phyloP scores from a whole-genome alignment of 2,797 vertebrate genomes.

The Myotis planiceps region DNA sequence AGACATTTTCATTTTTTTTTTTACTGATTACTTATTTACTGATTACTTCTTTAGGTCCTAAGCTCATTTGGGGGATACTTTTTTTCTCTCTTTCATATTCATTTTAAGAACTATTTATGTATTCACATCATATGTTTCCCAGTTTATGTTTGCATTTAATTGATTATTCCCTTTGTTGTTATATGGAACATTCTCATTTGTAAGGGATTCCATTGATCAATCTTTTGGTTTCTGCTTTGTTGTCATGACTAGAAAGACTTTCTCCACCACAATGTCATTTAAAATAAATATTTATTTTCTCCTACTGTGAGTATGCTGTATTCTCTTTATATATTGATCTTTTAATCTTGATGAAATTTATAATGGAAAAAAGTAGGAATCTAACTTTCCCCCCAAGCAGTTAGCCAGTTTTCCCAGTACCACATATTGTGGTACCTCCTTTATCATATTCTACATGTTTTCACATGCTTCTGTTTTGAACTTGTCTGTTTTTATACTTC shows the following conservation, averaged over 20 bases:
- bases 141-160: neutral
- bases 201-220: neutral
- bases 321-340: neutral
- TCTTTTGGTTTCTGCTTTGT: neutral
- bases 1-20: neutral
- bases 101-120: neutral
- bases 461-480: neutral
- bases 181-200: neutral
- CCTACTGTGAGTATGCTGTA: neutral
- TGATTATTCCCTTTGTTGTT: neutral
- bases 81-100: neutral
- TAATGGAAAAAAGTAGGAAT: neutral
- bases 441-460: neutral
- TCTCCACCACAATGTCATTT: neutral
- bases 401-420: neutral
- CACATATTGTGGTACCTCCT: neutral
- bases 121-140: neutral
- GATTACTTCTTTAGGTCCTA: neutral
- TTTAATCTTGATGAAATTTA: neutral
- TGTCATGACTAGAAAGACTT: neutral
- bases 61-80: neutral
- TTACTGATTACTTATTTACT: neutral
- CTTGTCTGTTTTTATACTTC: neutral
- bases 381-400: neutral
- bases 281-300: slow-evolving; percentile 24